Evolutionary conservation across 2,113 vertebrate genomes (phyloP), one percentile per base, ranked within the genome.

Genomic region (Paralichthys olivaceus): DNA sequence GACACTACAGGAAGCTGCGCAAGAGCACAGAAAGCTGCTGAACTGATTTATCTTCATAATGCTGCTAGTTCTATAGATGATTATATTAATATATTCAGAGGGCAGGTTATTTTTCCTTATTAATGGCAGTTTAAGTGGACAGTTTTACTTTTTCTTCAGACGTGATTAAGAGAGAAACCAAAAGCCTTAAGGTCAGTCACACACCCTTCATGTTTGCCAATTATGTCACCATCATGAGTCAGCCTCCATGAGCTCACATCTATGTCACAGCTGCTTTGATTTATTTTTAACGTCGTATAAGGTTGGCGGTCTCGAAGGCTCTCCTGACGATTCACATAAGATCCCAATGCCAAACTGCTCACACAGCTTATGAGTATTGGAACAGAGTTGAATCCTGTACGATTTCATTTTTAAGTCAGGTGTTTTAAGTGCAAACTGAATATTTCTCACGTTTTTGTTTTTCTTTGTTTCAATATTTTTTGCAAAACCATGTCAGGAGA

Each of bases 171-270:
- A 79, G 78, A 85, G 66, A 90, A 89, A 90, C 84, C 85, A 79
- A 79, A 92, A 88, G 90, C 85, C 90, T 91, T 91, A 90, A 90
- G 87, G 90, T 86, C 87, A 56, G 79, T 79, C 81, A 83, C 79
- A 83, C 76, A 84, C 73, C 28, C 49, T 73, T 84, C 77, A 84
- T 51, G 74, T 74, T 77, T 85, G 85, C 83, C 79, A 87, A 74
- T 87, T 86, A 87, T 87, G 83, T 88, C 85, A 83, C 68, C 84
- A 60, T 61, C 72, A 69, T 89, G 88, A 90, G 76, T 91, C 80
- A 84, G 84, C 85, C 82, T 84, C 70, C 70, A 75, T 79, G 73
- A 87, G 84, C 88, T 89, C 75, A 78, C 71, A 75, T 79, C 73
- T 84, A 78, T 83, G 79, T 82, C 75, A 84, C 83, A 84, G 85